A percentile compares a stretch with the other conserved stretches of the same genome.
Conservation (phyloP, 1,140 invertebrate genomes). For the Drosophila tristis region DNA sequence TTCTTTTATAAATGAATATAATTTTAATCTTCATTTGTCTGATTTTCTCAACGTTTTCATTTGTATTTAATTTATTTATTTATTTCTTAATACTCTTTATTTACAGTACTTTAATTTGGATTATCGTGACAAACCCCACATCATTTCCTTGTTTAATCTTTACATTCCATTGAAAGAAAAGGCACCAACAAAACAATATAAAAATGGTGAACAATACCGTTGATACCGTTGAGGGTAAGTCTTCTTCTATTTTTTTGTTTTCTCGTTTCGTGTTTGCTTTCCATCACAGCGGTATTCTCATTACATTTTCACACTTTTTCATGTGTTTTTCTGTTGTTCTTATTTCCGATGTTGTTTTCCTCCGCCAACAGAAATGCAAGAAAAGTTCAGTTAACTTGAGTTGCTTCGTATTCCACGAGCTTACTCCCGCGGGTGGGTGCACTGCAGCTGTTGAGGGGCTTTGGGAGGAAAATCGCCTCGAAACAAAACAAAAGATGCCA, state of each 20-base stretch:
- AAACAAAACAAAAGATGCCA: slow-evolving; percentile 51
- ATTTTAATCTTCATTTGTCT: background rate
- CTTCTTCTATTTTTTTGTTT: background rate
- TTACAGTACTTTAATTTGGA: background rate
- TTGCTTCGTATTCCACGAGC: slow-evolving; percentile 2
- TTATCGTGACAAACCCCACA: background rate
- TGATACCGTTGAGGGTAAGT: slow-evolving; percentile 54
- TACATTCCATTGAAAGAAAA: slow-evolving; percentile 16
- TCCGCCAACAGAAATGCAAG: slow-evolving; percentile 2
- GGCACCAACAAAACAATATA: background rate
- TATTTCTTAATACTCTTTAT: background rate
- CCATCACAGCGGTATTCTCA: too few species aligned
- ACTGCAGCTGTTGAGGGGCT: too few species aligned
- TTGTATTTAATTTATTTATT: background rate
- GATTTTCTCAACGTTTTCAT: background rate
- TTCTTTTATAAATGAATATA: background rate
- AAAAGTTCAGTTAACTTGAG: slow-evolving; percentile 29
- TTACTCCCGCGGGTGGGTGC: background rate
- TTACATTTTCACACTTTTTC: background rate
- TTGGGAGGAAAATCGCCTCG: background rate
- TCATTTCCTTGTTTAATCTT: background rate
- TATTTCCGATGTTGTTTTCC: slow-evolving; percentile 10
- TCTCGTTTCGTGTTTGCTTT: background rate
- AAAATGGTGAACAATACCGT: slow-evolving; percentile 55
- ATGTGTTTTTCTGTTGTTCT: slow-evolving; percentile 1